Conservation (phyloP, 2,888 invertebrate genomes). For the Oscheius sp. region DNA sequence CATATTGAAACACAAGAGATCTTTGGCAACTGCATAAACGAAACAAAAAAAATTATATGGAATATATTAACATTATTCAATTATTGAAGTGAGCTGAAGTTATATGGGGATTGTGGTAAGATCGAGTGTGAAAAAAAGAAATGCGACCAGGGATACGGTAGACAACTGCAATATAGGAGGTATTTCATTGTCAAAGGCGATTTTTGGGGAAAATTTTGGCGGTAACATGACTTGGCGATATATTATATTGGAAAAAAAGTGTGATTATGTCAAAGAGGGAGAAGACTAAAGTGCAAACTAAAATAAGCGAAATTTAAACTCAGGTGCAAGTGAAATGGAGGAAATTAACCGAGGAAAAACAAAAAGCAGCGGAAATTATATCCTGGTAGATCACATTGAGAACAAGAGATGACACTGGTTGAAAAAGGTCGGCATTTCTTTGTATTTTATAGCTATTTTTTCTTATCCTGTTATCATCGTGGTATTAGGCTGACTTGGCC, state of each 20-base stretch:
- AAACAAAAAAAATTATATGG: background rate
- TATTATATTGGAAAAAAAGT: background rate
- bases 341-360: too few species aligned
- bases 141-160: constrained; percentile 2
- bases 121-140: constrained; percentile 9
- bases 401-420: constrained; percentile 31
- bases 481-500: constrained; percentile 51
- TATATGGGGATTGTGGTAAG: background rate
- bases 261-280: constrained; percentile 20
- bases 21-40: constrained; percentile 33
- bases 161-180: constrained; percentile 18
- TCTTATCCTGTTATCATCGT: constrained; percentile 56
- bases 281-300: constrained; percentile 19
- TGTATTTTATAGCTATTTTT: background rate
- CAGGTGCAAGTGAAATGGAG: constrained; percentile 32
- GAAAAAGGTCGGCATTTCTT: constrained; percentile 1
- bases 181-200: constrained; percentile 30
- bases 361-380: background rate
- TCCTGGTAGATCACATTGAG: constrained; percentile 26
- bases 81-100: constrained; percentile 2
- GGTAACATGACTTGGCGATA: constrained; percentile 3
- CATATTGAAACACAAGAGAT: constrained; percentile 17
- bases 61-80: background rate
- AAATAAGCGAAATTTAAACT: constrained; percentile 8
- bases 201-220: background rate